These are phyloP conservation scores for Eulacestoma nigropectus DNA, from an alignment of 2,113 vertebrate genomes.

Conservation along the genomic window DNA sequence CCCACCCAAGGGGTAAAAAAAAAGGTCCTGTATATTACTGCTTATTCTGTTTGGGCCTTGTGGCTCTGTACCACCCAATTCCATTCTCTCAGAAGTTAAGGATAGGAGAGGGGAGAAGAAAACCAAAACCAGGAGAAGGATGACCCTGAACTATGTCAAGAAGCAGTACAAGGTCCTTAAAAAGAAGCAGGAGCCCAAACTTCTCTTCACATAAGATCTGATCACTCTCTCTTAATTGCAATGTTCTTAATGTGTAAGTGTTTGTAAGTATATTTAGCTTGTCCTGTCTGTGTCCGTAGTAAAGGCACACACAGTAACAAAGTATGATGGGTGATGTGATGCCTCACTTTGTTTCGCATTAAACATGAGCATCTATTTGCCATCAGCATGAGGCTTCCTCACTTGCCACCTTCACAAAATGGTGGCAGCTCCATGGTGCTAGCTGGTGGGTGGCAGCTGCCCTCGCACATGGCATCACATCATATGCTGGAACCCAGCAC, in stretches of 20 bases:
- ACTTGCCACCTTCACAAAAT: rapidly evolving
- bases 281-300: not conserved
- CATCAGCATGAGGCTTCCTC: not conserved
- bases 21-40: rapidly evolving
- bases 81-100: not conserved
- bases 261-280: rapidly evolving
- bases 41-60: not conserved
- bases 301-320: not conserved
- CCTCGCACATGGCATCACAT: rapidly evolving
- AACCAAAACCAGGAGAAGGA: not conserved
- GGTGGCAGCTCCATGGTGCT: not conserved
- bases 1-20: rapidly evolving
- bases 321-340: not conserved
- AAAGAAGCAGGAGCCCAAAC: not conserved
- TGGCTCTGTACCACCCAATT: rapidly evolving
- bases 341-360: not conserved
- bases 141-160: not conserved
- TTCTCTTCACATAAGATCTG: rapidly evolving
- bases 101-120: not conserved
- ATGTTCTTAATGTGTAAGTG: not conserved
- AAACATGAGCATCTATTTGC: not conserved
- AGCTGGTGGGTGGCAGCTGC: not conserved
- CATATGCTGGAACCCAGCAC: rapidly evolving
- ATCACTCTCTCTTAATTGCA: not conserved
- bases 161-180: not conserved